Conservation (phyloP, 2,797 vertebrate genomes). For the Sitta carolinensis region DNA sequence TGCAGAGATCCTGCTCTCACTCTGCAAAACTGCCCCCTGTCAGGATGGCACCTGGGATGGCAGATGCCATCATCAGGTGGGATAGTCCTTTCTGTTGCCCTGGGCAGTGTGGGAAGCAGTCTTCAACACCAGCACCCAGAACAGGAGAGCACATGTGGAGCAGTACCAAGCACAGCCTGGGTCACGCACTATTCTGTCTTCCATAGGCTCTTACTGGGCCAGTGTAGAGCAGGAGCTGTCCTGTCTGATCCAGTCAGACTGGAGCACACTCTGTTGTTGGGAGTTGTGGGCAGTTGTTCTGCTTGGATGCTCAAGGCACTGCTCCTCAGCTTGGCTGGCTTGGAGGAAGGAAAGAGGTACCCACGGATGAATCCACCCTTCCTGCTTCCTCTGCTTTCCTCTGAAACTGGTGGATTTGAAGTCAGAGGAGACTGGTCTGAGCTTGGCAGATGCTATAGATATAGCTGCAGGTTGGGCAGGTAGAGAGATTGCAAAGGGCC, state of each 20-base stretch:
- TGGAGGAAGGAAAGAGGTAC: not conserved
- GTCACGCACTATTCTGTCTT: not conserved
- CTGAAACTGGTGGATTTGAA: not conserved
- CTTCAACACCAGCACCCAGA: not conserved
- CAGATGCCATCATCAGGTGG: not conserved
- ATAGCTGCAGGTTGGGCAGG: not conserved
- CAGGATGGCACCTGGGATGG: not conserved
- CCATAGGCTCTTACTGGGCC: not conserved
- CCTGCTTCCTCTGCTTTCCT: not conserved
- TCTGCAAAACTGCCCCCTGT: not conserved
- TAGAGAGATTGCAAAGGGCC: not conserved
- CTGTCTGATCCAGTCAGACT: not conserved
- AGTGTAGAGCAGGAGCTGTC: not conserved
- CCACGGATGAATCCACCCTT: not conserved
- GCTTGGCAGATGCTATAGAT: not conserved
- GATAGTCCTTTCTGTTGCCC: not conserved
- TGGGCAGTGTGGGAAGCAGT: not conserved
- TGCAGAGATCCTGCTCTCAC: not conserved
- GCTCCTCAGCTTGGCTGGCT: not conserved
- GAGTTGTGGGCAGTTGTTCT: not conserved
- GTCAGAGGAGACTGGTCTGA: not conserved
- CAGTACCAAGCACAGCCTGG: not conserved
- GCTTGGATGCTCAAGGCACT: not conserved
- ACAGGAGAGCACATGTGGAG: rapidly evolving
- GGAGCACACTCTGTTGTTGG: not conserved